Evolutionary conservation across 2,888 invertebrate genomes (phyloP).

Genomic region (Villa cingulata): DNA sequence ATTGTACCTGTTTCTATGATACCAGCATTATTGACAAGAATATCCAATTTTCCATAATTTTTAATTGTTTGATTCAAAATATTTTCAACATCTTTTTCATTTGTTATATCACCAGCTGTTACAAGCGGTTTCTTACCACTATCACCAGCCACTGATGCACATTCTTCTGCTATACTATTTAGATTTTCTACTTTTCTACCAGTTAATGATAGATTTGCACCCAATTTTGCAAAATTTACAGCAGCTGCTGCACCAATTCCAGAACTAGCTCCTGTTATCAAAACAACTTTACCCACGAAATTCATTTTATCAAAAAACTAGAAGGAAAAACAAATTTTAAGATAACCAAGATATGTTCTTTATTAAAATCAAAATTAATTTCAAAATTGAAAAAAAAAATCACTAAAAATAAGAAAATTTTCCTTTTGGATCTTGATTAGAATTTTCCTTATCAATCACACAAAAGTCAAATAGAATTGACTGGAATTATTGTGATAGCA

Average conservation of each 20-base stretch:
- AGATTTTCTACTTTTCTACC: slow-evolving; percentile 59
- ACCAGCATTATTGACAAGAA: slow-evolving; percentile 85
- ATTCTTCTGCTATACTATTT: slow-evolving; percentile 45
- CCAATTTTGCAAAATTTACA: slow-evolving; percentile 49
- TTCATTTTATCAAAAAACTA: slow-evolving; percentile 32
- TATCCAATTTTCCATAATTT: slow-evolving; percentile 63
- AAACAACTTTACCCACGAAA: slow-evolving; percentile 46
- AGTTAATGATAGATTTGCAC: slow-evolving; percentile 48
- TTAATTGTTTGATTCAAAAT: slow-evolving; percentile 59
- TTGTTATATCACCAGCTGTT: slow-evolving; percentile 56
- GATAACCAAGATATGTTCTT: too few relatives aligned
- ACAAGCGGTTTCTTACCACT: slow-evolving; percentile 39
- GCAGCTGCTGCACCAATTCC: slow-evolving; percentile 64
- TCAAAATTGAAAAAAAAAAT: too few relatives aligned
- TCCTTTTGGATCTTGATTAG: too few relatives aligned
- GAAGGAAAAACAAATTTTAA: too few relatives aligned
- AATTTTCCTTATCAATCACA: too few relatives aligned
- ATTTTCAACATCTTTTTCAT: slow-evolving; percentile 56
- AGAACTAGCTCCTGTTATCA: slow-evolving; percentile 57
- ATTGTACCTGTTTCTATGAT: slow-evolving; percentile 68
- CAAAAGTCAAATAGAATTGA: too few relatives aligned
- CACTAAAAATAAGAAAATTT: too few relatives aligned
- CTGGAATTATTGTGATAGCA: too few relatives aligned
- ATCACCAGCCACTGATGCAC: slow-evolving; percentile 31
- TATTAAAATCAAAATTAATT: too few relatives aligned